Evolutionary conservation across 2,113 vertebrate species (phyloP), one percentile per base, ranked within the genome.

Genomic region (Tauraco erythrolophus): DNA sequence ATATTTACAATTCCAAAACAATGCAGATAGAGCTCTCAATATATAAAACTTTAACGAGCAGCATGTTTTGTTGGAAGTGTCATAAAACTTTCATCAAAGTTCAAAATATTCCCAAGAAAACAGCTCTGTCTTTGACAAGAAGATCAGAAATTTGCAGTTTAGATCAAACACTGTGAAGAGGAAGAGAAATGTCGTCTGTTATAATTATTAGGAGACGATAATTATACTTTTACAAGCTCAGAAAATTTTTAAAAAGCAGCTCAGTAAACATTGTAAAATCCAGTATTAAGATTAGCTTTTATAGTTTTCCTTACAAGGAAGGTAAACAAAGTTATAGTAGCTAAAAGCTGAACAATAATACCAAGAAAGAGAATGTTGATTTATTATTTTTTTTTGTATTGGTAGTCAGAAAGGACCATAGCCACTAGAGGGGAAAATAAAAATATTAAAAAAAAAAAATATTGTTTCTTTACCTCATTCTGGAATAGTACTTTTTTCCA

Each of bases 51-150:
- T 97, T 98, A 95, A 98, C 72, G n/a, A 97, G 85, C 70, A 97
- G 71, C 96, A 95, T 84, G 97, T 94, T 97, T 97, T 94, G 84
- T 96, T 97, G 93, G 69, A 94, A 95, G 50, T 95, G 97, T 96
- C 96, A 98, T 98, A 96, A 98, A 98, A 97, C 65, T 97, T 96
- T 97, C 92, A 97, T 92, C 82, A 95, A 97, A 98, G 88, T 92
- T 97, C 96, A 97, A 93, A 94, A 96, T 97, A 97, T 94, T 96
- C 90, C 90, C 96, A 94, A 89, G 96, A 94, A 97, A 97, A 97
- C 74, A 97, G 89, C 91, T 96, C 91, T 96, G 66, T 88, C 88
- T 95, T 96, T 97, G 89, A 97, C 70, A 97, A 96, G 94, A 88
- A 95, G 97, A 97, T 97, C 97, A 98, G 94, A 97, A 97, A 94